Evolutionary conservation across 2,797 vertebrate species (phyloP), one percentile per base, ranked within the genome.

Genomic region (Pangasius djambal): DNA sequence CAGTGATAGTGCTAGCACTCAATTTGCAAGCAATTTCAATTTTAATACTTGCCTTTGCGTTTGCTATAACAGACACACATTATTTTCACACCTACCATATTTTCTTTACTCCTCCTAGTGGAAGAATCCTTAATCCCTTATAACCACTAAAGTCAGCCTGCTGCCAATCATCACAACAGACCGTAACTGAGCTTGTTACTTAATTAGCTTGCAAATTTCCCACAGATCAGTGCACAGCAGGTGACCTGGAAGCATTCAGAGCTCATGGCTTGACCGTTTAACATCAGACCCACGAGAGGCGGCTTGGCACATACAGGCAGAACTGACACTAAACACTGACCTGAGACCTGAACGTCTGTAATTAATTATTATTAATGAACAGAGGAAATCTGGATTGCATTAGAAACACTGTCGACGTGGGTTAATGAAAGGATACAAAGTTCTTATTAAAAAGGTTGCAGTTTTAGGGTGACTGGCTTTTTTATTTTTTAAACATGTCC

Each of bases 211-310:
- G 52, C 37, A 87, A 89, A 88, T 72, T 87, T 88, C 86, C 82
- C 74, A 85, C 86, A 85, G 74, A 89, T 89, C 81, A 59, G 81
- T 85, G 81, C 86, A 89, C 89, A 89, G 89, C 86, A 78, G 89
- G 89, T 77, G 86, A 89, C 89, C 89, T 87, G 89, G 86, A 89
- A 87, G 40, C 15, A 28, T 85, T 85, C 86, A 79, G 82, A 89
- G 81, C 44, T 72, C 63, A 34, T 22, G 82, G 83, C 74, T 79
- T 79, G 86, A 87, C 50, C 59, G 31, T 89, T 89, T 89, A 87
- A 81, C 89, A 86, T 86, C 83, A 82, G 37, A 78, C 86, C 72
- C 89, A 79, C 22, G 61, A 89, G 89, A 89, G 86, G 72, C 70
- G 57, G 86, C 72, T 89, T 89, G 88, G 88, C 88, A 89, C 69